Conservation (phyloP, 2,797 vertebrate genomes). For the Lateolabrax maculatus region DNA sequence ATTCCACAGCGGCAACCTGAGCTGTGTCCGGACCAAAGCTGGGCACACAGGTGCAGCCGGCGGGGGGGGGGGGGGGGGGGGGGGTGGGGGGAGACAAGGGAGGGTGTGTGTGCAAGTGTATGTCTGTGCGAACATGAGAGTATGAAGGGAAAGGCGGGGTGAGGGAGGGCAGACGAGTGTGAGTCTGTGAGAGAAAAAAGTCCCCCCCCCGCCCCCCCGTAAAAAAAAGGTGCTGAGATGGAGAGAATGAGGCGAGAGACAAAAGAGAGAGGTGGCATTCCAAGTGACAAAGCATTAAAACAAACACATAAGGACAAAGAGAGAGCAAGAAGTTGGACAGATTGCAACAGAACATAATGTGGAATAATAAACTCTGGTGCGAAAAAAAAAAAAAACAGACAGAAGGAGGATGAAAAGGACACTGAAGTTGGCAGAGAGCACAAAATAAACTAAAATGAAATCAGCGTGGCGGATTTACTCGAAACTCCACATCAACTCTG, state of each 20-base stretch:
- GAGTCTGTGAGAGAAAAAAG: slow-evolving; percentile 28
- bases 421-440: slow-evolving; percentile 35
- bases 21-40: slow-evolving; percentile 74
- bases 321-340: slow-evolving; percentile 41
- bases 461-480: slow-evolving; percentile 55
- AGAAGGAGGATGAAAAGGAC: slow-evolving; percentile 33
- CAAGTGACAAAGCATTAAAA: slow-evolving; percentile 46
- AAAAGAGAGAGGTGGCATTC: slow-evolving; percentile 42
- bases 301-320: slow-evolving; percentile 52
- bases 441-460: slow-evolving; percentile 50
- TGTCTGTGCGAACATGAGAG: slow-evolving; percentile 57
- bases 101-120: slow-evolving; percentile 40
- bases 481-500: slow-evolving; percentile 52
- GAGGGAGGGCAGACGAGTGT: slow-evolving; percentile 11
- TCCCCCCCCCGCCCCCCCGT: too few relatives aligned
- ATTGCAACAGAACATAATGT: slow-evolving; percentile 38
- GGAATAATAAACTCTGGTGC: slow-evolving; percentile 40
- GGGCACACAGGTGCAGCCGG: slow-evolving; percentile 81
- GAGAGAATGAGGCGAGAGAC: slow-evolving; percentile 7
- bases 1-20: slow-evolving; percentile 86
- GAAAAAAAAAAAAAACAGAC: slow-evolving; percentile 30
- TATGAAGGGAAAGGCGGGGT: slow-evolving; percentile 7
- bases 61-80: too few relatives aligned
- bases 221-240: background rate
- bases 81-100: slow-evolving; percentile 56